Conservation (phyloP, 2,113 vertebrate species). For the Datnioides undecimradiatus region DNA sequence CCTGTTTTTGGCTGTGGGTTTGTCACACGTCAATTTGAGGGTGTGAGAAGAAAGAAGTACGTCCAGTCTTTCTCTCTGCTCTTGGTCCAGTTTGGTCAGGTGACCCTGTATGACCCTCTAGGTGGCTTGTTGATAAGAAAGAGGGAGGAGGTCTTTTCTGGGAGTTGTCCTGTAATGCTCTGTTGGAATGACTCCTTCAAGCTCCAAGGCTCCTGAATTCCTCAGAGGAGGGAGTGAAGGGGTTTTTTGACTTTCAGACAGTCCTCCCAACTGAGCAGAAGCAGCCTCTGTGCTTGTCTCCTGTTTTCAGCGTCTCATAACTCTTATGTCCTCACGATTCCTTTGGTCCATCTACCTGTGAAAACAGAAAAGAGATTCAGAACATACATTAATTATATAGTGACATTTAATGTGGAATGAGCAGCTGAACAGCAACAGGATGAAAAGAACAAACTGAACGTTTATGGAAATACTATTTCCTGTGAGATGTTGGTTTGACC, state of each 20-base stretch:
- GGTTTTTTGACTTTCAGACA: conserved; percentile 32
- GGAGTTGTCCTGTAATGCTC: conserved; percentile 43
- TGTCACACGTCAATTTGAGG: conserved; percentile 20
- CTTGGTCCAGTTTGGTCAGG: conserved; percentile 46
- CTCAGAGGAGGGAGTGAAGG: conserved; percentile 59
- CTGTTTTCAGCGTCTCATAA: background rate
- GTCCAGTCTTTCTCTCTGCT: conserved; percentile 30
- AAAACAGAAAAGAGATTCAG: conserved; percentile 18
- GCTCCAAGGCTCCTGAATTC: conserved; percentile 68
- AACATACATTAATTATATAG: background rate
- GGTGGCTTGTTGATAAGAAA: conserved; percentile 65
- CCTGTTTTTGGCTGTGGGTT: conserved; percentile 55
- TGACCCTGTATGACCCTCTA: conserved; percentile 54
- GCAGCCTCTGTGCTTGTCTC: conserved; percentile 50
- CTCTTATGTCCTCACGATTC: conserved; percentile 1
- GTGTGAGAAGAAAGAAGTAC: conserved; percentile 43
- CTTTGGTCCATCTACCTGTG: conserved; percentile 62
- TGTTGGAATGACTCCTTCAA: conserved; percentile 58
- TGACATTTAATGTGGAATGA: background rate
- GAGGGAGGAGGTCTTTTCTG: conserved; percentile 40
- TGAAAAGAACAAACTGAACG: background rate
- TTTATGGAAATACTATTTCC: too few species aligned
- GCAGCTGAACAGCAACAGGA: background rate
- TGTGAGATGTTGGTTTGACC: too few species aligned
- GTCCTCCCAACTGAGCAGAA: conserved; percentile 40